Percentiles rank a stretch among this genome's conserved stretches.
Evolutionary conservation across 2,113 vertebrate species (phyloP).

Genomic region (Regulus satrapa): DNA sequence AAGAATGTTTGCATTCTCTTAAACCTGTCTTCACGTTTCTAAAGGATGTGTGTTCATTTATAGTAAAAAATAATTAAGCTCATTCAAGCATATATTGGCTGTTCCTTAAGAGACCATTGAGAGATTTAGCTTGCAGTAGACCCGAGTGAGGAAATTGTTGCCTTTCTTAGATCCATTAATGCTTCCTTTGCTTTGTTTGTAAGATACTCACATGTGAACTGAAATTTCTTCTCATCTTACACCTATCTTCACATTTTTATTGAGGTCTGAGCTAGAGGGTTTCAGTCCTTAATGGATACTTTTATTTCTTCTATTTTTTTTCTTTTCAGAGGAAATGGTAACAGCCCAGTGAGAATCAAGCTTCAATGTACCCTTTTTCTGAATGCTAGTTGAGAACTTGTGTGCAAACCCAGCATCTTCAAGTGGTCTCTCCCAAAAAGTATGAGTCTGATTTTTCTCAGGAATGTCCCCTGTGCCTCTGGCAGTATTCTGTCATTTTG

Average conservation of each 20-base stretch:
- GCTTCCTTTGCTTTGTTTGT: background rate
- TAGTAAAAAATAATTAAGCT: background rate
- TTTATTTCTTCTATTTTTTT: background rate
- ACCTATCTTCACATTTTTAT: background rate
- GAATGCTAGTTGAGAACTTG: background rate
- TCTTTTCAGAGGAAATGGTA: background rate
- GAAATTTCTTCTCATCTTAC: background rate
- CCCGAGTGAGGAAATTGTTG: background rate
- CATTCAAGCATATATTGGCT: background rate
- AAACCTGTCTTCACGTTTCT: background rate
- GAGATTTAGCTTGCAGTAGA: background rate
- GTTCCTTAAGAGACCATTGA: background rate
- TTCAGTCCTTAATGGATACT: background rate
- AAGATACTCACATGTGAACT: background rate
- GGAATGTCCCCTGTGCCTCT: background rate
- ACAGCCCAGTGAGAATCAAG: background rate
- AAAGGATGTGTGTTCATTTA: background rate
- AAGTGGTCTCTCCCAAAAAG: background rate
- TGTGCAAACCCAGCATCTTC: background rate
- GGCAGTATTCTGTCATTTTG: background rate
- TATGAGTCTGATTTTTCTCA: background rate
- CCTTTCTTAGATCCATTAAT: background rate
- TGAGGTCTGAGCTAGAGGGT: background rate
- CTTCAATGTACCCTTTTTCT: background rate
- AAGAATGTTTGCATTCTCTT: background rate